Conservation (phyloP, 2,797 vertebrate species). For the Macrochelys suwanniensis region DNA sequence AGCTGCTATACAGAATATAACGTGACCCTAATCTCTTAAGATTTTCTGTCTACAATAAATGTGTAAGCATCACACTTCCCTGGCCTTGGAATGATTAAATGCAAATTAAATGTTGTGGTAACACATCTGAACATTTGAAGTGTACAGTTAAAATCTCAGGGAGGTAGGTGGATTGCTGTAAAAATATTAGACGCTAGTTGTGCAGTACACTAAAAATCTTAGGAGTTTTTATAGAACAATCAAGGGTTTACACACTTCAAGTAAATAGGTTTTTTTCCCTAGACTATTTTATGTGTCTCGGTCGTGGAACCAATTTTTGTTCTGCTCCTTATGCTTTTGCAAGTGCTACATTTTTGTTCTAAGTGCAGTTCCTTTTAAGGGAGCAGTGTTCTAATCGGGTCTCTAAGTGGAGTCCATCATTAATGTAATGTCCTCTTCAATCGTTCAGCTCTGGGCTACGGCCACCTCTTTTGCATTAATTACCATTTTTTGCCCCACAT, state of each 20-base stretch:
- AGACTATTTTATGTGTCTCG: constrained; percentile 49
- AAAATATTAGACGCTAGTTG: constrained; percentile 5
- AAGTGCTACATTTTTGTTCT: constrained; percentile 65
- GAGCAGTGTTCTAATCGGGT: constrained; percentile 42
- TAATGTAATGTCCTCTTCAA: constrained; percentile 68
- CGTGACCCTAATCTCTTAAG: background rate
- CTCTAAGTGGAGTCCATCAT: constrained; percentile 63
- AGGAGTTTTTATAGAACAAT: background rate
- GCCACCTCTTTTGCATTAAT: constrained; percentile 61
- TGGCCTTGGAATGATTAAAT: constrained; percentile 17
- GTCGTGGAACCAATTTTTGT: constrained; percentile 55
- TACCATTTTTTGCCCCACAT: constrained; percentile 23
- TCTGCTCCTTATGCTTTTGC: constrained; percentile 40
- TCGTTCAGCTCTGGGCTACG: constrained; percentile 43
- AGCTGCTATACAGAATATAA: background rate
- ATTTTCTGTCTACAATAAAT: background rate
- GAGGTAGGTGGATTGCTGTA: constrained; percentile 2
- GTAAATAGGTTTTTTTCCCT: constrained; percentile 53
- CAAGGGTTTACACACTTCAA: constrained; percentile 9
- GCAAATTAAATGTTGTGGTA: constrained; percentile 16
- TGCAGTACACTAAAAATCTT: background rate
- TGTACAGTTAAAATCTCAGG: constrained; percentile 4
- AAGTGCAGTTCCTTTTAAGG: constrained; percentile 46
- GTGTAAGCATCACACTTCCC: constrained; percentile 19
- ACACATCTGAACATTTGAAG: constrained; percentile 14